Percentiles rank a stretch among this genome's conserved stretches.
Conservation (phyloP, 2,113 vertebrate species). For the Eretmochelys imbricata region DNA sequence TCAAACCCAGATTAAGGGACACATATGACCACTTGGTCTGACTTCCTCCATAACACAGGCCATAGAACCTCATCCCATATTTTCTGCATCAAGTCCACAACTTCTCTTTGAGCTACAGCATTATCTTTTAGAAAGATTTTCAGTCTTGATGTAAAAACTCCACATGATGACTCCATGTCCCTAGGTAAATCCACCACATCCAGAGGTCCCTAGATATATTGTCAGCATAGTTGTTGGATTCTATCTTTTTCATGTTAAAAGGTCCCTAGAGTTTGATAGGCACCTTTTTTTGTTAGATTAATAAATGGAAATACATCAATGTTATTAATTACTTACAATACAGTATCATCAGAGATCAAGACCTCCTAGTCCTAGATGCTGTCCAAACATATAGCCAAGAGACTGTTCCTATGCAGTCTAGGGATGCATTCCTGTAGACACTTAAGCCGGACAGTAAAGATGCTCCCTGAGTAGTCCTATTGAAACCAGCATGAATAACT, state of each 20-base stretch:
- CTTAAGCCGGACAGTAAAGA: background rate
- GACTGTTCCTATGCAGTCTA: background rate
- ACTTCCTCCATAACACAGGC: background rate
- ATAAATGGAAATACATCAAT: background rate
- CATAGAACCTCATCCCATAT: background rate
- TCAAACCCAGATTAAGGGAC: too few species aligned
- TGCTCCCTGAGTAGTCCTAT: rapidly evolving
- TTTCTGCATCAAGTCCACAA: background rate
- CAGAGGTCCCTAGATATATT: background rate
- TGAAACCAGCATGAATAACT: background rate
- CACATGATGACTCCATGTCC: background rate
- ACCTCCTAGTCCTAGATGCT: background rate
- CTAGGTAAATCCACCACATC: background rate
- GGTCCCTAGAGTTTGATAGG: background rate
- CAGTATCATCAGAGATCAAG: background rate
- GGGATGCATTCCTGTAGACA: background rate
- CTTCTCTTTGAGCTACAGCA: background rate
- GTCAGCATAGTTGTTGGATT: background rate
- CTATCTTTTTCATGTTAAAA: background rate
- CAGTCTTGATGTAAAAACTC: too few species aligned
- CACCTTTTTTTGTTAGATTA: background rate
- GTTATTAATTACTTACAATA: background rate
- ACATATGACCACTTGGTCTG: too few species aligned
- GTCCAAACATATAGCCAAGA: background rate
- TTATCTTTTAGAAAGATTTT: background rate